Conservation (phyloP, 2,888 invertebrate species). For the Crossocerus cetratus region DNA sequence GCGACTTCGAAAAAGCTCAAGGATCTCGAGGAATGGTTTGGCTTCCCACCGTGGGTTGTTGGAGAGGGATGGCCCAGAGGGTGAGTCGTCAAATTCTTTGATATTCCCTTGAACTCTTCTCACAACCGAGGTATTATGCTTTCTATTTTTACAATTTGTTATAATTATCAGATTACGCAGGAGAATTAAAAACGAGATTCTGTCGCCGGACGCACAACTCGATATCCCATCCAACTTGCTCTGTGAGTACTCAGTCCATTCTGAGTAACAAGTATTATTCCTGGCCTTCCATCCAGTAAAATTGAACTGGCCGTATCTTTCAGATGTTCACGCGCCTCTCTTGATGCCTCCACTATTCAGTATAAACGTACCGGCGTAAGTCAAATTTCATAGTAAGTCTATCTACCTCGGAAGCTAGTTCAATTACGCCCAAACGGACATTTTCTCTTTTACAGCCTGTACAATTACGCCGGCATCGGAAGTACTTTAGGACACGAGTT, state of each 20-base stretch:
- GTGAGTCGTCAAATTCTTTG: too few relatives aligned
- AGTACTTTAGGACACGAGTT: slow-evolving; percentile 1
- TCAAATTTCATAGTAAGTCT: background rate
- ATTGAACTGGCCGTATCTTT: background rate
- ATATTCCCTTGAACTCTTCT: too few relatives aligned
- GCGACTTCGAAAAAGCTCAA: background rate
- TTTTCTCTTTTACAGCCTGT: background rate
- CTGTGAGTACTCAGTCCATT: background rate
- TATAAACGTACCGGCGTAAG: background rate
- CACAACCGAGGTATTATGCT: too few relatives aligned
- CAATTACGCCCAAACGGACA: background rate
- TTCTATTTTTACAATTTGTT: too few relatives aligned
- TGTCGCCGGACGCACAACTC: background rate
- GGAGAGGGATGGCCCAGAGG: too few relatives aligned
- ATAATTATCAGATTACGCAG: background rate
- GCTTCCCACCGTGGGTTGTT: background rate
- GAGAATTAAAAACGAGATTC: background rate
- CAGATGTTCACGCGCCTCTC: background rate
- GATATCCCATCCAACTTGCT: background rate
- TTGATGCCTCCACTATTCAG: background rate
- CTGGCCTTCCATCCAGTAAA: too few relatives aligned
- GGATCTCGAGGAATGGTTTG: background rate
- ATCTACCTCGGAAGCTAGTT: background rate
- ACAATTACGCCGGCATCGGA: background rate
- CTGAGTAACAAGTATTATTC: too few relatives aligned